Evolutionary conservation across 2,113 vertebrate species (phyloP), one percentile per base, ranked within the genome.

Genomic region (Jacana jacana): DNA sequence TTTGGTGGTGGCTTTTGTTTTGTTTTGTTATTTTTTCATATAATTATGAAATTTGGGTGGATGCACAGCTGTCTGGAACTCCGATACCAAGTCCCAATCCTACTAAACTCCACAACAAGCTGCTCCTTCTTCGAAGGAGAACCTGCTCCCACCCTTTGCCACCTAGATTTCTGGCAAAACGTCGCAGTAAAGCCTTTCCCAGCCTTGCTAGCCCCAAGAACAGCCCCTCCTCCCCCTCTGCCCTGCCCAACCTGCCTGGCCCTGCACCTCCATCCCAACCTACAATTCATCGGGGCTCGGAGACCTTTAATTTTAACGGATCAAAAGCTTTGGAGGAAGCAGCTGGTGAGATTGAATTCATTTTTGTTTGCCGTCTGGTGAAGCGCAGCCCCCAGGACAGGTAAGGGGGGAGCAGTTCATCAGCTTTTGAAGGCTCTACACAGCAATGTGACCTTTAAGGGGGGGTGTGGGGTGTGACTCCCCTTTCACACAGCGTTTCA

Each of bases 261-360:
- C 77, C 77, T 63, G 86, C 10, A 51, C 46, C 88, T 86, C 16
- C 46, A 54, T 60, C 88, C 7, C 8, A 30, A 33, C 9, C 54
- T 46, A 72, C 25, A 33, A 40, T 31, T 22, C 55, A 40, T n/a
- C 25, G 49, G 19, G 27, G 39, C n/a, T 40, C 60, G 1, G 27
- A 96, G 75, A 82, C 92, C 88, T 95, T 72, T 92, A 33, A 95
- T 95, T 96, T 86, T 76, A 55, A 68, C 3, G 85, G 92, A 92
- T 94, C 91, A 89, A 91, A 95, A 96, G 94, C 63, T 33, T 30
- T 55, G 69, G 52, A 82, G 63, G 66, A 73, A 54, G 49, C 57
- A 70, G 49, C 80, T 73, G 68, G 27, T 81, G 54, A 73, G 78
- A 70, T 46, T 76, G 61, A 80, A 37, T 51, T 70, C 17, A 10